A percentile compares a stretch with the other conserved stretches of the same genome.
phyloP scores from a whole-genome alignment of 2,797 vertebrate genomes.

The Epinephelus awoara region DNA sequence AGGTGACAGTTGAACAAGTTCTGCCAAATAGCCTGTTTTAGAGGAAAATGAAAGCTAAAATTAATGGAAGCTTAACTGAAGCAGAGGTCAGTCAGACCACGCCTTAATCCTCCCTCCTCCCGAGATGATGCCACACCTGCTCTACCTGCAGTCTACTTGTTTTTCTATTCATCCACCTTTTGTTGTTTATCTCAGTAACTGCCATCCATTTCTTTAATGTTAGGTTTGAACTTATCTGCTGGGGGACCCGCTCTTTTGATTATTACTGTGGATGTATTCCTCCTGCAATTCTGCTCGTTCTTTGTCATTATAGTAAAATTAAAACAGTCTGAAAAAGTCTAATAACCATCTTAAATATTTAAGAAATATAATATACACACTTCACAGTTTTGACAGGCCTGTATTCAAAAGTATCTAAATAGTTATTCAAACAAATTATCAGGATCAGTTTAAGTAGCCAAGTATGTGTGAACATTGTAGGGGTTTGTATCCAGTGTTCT shows the following conservation, averaged over 20 bases:
- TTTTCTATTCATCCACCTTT: background rate
- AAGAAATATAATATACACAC: background rate
- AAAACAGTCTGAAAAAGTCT: background rate
- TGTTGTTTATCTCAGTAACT: background rate
- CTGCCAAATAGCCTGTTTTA: conserved; percentile 11
- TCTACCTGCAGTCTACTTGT: background rate
- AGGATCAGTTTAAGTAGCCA: no score
- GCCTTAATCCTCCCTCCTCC: conserved; percentile 37
- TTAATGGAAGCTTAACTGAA: conserved; percentile 27
- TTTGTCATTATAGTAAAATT: background rate
- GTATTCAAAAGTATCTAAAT: background rate
- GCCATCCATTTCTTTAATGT: background rate
- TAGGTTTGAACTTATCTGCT: background rate
- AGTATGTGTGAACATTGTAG: no score
- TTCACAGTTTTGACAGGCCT: background rate
- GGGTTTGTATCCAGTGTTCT: no score
- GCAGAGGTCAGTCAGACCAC: conserved; percentile 21
- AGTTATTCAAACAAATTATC: background rate
- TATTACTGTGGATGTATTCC: background rate
- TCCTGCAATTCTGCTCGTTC: no score
- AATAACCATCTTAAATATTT: background rate
- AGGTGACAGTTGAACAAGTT: conserved; percentile 49
- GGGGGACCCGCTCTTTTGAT: background rate
- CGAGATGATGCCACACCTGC: conserved; percentile 26
- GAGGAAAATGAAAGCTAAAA: conserved; percentile 33